Base-by-base conservation (phyloP, 1,140 invertebrate genomes). In the Eriocheir sinensis region DNA sequence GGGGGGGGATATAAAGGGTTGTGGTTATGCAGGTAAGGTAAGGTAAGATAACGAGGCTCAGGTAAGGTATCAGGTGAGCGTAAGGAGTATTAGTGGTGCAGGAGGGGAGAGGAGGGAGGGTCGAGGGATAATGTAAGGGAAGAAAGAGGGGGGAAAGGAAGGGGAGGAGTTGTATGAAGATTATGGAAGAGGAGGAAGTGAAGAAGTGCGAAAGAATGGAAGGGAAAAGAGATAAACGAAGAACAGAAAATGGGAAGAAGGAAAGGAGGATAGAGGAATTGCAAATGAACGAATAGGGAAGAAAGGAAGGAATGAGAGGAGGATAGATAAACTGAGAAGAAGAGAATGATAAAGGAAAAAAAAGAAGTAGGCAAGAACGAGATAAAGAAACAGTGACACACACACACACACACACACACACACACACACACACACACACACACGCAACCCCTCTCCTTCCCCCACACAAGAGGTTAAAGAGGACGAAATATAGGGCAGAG, bases 61-160 rank as follows among this genome's bases (percentile, higher is more conserved):
- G 27, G 32, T 3, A n/a, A 34, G 79, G 79, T n/a, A 6, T n/a
- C 27, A 34, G 79, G 79, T n/a, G 79, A 30, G 27, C 6, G 27
- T 81, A 81, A 27, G 79, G 44, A 48, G 15, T 81, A 27, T 81
- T 6, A 8, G 79, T 81, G 79, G 6, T 4, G 4, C 27, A 9
- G 79, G 27, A 34, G 27, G 79, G 32, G 79, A 81, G 79, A 81
- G 79, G 32, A 48, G 4, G 44, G 44, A 4, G 44, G 15, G 15
- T 15, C 21, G 81, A 83, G 30, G 34, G 81, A 83, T 17, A 83
- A 30, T 32, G 81, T 32, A 30, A 83, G 81, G 34, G 79, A 30
- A 83, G 81, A 83, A 30, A 83, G 81, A 83, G 81, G 34, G 81
- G 34, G 81, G 34, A 30, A 83, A 30, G 21, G 81, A 83, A 30